These are phyloP conservation scores for Leptogaster cylindrica DNA, from an alignment of 2,888 invertebrate species.

Conservation along the genomic window DNA sequence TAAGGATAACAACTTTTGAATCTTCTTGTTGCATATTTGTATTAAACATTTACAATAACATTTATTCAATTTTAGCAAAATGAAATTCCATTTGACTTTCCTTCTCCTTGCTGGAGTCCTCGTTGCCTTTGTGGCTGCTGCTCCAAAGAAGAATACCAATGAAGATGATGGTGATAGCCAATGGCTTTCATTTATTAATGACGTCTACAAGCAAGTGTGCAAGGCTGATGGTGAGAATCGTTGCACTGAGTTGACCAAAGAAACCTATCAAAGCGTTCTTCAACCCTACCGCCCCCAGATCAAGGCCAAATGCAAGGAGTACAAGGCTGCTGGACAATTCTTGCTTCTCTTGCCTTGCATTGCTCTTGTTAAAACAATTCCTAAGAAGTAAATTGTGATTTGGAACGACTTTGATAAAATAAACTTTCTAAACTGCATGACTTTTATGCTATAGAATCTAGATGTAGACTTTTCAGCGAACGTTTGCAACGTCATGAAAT, in stretches of 20 bases:
- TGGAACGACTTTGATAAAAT: not conserved
- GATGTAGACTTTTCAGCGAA: too few species aligned
- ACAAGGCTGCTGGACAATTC: constrained; percentile 4
- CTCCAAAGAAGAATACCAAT: too few species aligned
- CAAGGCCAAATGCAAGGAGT: constrained; percentile 22
- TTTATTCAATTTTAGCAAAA: constrained; percentile 1
- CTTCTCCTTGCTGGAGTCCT: constrained; percentile 3
- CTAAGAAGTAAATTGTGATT: not conserved
- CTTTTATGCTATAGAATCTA: too few species aligned
- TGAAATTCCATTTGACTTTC: constrained; percentile 17
- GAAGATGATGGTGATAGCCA: not conserved
- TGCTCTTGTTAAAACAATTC: constrained; percentile 8
- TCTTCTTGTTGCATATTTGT: too few species aligned
- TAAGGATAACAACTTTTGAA: too few species aligned
- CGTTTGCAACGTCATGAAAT: too few species aligned
- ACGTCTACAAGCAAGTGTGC: constrained; percentile 7
- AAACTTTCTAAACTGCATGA: too few species aligned
- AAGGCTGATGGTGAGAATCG: constrained; percentile 1
- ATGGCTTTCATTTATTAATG: constrained; percentile 2
- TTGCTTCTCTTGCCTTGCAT: constrained; percentile 22
- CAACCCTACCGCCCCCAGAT: constrained; percentile 3
- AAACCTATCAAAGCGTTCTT: constrained; percentile 17
- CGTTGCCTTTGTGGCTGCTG: not conserved
- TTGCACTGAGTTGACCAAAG: constrained; percentile 14
- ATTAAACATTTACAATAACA: too few species aligned